Evolutionary conservation across 2,797 vertebrate genomes (phyloP).

Genomic region (Microchirus variegatus): DNA sequence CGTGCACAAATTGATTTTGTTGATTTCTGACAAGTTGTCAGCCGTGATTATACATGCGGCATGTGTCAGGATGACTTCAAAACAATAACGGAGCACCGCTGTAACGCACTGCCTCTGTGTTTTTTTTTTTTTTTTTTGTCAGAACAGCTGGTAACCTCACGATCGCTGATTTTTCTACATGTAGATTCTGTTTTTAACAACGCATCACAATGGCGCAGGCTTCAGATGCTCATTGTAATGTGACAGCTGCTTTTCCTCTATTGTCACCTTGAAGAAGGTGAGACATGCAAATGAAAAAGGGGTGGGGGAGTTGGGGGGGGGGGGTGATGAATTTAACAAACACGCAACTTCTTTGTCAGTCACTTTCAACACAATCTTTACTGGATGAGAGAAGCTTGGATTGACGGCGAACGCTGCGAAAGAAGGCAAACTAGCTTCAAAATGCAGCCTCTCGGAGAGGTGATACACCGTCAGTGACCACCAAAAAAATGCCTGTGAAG

Average conservation of each 20-base stretch:
- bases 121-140: too few relatives aligned
- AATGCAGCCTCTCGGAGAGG: constrained; percentile 32
- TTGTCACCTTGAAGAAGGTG: constrained; percentile 31
- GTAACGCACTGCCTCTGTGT: not conserved
- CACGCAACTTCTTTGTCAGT: constrained; percentile 30
- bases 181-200: constrained; percentile 35
- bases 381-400: constrained; percentile 4
- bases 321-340: constrained; percentile 15
- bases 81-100: constrained; percentile 12
- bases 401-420: constrained; percentile 15
- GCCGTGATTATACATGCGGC: constrained; percentile 50
- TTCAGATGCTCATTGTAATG: constrained; percentile 24
- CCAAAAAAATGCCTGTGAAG: constrained; percentile 43
- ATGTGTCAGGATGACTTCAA: constrained; percentile 23
- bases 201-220: constrained; percentile 33
- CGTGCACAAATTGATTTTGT: constrained; percentile 41
- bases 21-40: constrained; percentile 42
- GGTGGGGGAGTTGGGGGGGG: constrained; percentile 3
- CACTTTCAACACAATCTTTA: constrained; percentile 19
- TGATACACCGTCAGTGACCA: constrained; percentile 47
- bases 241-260: constrained; percentile 25
- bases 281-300: constrained; percentile 22
- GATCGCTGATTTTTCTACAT: constrained; percentile 34
- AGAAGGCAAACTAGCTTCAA: constrained; percentile 17
- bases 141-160: constrained; percentile 32